Conservation (phyloP, 2,113 vertebrate species). For the Reinhardtius hippoglossoides region DNA sequence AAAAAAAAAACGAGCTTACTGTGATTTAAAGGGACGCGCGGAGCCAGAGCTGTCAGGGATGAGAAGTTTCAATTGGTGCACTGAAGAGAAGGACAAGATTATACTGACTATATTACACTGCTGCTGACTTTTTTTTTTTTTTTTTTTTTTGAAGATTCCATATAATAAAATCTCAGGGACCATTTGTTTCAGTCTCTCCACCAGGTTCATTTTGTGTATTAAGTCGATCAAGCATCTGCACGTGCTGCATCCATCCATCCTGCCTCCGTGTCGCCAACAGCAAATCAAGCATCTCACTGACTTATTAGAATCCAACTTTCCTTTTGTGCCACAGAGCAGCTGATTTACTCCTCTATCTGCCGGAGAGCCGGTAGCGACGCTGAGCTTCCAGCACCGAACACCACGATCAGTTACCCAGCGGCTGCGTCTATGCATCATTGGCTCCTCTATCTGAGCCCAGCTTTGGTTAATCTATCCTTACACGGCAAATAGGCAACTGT, state of each 20-base stretch:
- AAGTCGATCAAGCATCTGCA: slow-evolving; percentile 39
- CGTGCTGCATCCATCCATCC: slow-evolving; percentile 14
- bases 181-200: slow-evolving; percentile 29
- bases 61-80: slow-evolving; percentile 28
- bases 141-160: slow-evolving; percentile 9
- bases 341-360: slow-evolving; percentile 12
- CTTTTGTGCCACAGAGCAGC: slow-evolving; percentile 11
- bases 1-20: background rate
- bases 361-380: slow-evolving; percentile 8
- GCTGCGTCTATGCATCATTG: slow-evolving; percentile 41
- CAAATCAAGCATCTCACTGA: slow-evolving; percentile 36
- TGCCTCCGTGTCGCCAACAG: slow-evolving; percentile 21
- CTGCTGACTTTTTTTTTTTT: slow-evolving; percentile 5
- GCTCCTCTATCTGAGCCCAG: slow-evolving; percentile 38
- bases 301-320: slow-evolving; percentile 26
- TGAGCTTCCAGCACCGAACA: slow-evolving; percentile 40
- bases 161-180: background rate
- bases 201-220: slow-evolving; percentile 18
- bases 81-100: slow-evolving; percentile 12
- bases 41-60: slow-evolving; percentile 15
- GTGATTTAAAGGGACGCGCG: slow-evolving; percentile 8
- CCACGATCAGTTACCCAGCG: slow-evolving; percentile 32
- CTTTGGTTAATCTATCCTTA: slow-evolving; percentile 49
- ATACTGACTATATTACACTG: slow-evolving; percentile 17
- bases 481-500: slow-evolving; percentile 48